Percentiles rank a stretch among this genome's conserved stretches.
phyloP scores from a whole-genome alignment of 2,888 invertebrate genomes.

The Phortica okadai region DNA sequence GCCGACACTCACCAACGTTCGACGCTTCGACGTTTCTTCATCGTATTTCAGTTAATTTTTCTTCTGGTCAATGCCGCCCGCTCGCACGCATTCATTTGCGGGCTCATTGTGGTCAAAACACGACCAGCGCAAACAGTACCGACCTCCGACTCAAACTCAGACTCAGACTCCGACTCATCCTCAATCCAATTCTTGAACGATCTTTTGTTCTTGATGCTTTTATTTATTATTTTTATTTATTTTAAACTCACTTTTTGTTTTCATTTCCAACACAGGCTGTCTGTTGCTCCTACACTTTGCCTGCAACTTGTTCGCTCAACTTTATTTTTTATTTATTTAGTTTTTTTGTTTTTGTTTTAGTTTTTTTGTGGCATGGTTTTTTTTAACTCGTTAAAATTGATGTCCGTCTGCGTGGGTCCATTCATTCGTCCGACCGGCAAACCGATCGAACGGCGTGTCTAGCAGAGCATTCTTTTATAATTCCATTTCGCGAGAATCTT shows the following conservation, averaged over 20 bases:
- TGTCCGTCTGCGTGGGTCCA: slow-evolving; percentile 51
- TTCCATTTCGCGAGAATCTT: slow-evolving; percentile 72
- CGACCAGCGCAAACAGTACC: slow-evolving; percentile 37
- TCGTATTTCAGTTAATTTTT: slow-evolving; percentile 67
- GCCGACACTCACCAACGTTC: slow-evolving; percentile 17
- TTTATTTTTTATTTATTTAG: slow-evolving; percentile 36
- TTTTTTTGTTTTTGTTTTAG: slow-evolving; percentile 16
- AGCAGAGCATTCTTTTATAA: slow-evolving; percentile 71
- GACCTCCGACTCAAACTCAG: not conserved
- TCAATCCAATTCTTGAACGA: slow-evolving; percentile 38
- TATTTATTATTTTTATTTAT: slow-evolving; percentile 66
- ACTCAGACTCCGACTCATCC: not conserved
- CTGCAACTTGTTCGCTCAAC: slow-evolving; percentile 55
- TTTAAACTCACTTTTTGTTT: slow-evolving; percentile 58
- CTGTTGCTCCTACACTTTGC: slow-evolving; percentile 48
- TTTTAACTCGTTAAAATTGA: slow-evolving; percentile 73
- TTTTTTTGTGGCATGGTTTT: slow-evolving; percentile 28
- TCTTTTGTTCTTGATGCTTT: slow-evolving; percentile 48
- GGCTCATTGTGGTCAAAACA: slow-evolving; percentile 67
- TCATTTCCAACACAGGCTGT: not conserved
- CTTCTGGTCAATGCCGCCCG: slow-evolving; percentile 10
- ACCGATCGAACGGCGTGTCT: slow-evolving; percentile 23
- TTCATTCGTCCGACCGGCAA: slow-evolving; percentile 36
- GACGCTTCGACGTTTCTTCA: slow-evolving; percentile 5
- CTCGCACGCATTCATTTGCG: slow-evolving; percentile 70